Percentiles rank a stretch among this genome's conserved stretches.
Evolutionary conservation across 2,888 invertebrate species (phyloP).

Genomic region (Nomada fucata): DNA sequence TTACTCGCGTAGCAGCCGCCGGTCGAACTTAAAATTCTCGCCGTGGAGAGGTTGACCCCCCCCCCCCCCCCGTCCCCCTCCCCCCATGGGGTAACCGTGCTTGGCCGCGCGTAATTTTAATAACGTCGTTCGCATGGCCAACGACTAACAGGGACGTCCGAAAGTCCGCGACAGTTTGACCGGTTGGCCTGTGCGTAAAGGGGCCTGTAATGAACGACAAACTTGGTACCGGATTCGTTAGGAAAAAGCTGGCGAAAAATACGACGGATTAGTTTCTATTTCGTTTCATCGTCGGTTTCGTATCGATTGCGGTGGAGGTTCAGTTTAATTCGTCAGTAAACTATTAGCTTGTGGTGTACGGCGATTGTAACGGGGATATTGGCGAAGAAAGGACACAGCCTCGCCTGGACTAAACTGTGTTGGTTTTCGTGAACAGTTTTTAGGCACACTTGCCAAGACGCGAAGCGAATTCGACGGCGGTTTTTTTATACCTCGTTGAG

Average conservation of each 20-base stretch:
- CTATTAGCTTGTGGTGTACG: too few relatives aligned
- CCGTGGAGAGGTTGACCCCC: neutral
- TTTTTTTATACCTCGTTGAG: neutral
- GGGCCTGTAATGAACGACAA: neutral
- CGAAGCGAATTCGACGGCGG: neutral
- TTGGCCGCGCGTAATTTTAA: constrained; percentile 39
- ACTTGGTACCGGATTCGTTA: neutral
- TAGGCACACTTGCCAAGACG: too few relatives aligned
- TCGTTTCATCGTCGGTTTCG: too few relatives aligned
- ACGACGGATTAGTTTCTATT: too few relatives aligned
- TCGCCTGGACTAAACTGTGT: too few relatives aligned
- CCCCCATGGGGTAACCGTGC: too few relatives aligned
- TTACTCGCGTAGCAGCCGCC: constrained; percentile 25
- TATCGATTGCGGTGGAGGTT: too few relatives aligned
- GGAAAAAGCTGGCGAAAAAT: neutral
- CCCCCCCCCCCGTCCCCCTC: too few relatives aligned
- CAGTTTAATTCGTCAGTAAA: too few relatives aligned
- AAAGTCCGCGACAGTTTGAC: constrained; percentile 29
- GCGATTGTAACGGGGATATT: too few relatives aligned
- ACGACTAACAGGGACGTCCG: constrained; percentile 12
- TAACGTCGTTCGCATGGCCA: constrained; percentile 28
- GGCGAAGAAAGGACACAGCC: too few relatives aligned
- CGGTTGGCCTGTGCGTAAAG: constrained; percentile 8
- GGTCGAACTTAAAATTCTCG: constrained; percentile 39
- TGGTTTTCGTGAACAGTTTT: too few relatives aligned